Evolutionary conservation across 2,888 invertebrate species (phyloP).

Genomic region (Diplolepis rosae): DNA sequence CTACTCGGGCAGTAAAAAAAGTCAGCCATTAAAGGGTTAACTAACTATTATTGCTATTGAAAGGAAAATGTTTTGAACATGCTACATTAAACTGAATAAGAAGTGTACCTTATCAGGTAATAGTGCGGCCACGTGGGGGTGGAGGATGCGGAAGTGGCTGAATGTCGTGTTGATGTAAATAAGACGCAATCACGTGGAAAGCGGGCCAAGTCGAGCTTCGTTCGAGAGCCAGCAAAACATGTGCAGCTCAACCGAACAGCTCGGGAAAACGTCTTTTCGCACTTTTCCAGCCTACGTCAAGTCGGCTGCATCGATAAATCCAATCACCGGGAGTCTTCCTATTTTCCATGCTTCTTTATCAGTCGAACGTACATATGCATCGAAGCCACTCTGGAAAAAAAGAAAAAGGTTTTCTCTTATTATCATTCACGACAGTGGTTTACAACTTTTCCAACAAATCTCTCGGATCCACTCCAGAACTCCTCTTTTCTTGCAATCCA

Average conservation of each 20-base stretch:
- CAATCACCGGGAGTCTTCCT: conserved; percentile 18
- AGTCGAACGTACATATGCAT: conserved; percentile 21
- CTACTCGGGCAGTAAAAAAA: too few species aligned
- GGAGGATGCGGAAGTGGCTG: conserved; percentile 66
- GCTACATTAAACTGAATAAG: background rate
- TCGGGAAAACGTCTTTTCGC: conserved; percentile 52
- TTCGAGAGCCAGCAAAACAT: conserved; percentile 28
- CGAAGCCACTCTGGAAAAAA: conserved; percentile 23
- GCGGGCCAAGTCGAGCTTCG: background rate
- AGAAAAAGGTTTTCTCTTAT: conserved; percentile 16
- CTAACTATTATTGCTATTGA: too few species aligned
- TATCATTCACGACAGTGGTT: conserved; percentile 11
- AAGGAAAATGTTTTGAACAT: background rate
- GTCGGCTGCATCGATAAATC: conserved; percentile 58
- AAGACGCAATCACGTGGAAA: conserved; percentile 23
- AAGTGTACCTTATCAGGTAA: conserved; percentile 68
- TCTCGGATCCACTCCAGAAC: background rate
- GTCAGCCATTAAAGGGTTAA: too few species aligned
- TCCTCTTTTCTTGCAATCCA: background rate
- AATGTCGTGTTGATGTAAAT: conserved; percentile 25
- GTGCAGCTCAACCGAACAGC: conserved; percentile 54
- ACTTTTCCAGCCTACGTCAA: conserved; percentile 61
- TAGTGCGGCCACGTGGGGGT: conserved; percentile 71
- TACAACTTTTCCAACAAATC: conserved; percentile 14
- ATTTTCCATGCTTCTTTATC: conserved; percentile 23